Conservation (phyloP, 2,113 vertebrate species). For the Chelonoidis abingdonii region DNA sequence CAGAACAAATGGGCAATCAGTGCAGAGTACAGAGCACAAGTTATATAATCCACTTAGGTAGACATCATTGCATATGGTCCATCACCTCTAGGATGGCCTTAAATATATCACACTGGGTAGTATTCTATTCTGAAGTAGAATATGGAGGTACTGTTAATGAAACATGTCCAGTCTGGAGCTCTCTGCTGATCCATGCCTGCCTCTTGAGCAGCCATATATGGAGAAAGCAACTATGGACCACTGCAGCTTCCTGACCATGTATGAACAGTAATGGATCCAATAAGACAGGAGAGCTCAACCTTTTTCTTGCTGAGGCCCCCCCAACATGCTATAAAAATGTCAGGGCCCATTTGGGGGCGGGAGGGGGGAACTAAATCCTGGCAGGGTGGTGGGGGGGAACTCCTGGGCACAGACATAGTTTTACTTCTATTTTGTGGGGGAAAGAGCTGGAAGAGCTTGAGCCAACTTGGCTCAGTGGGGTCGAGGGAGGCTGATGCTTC, state of each 20-base stretch:
- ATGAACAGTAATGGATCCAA: neutral
- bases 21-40: neutral
- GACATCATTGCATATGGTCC: neutral
- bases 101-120: no score
- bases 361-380: no score
- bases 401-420: no score
- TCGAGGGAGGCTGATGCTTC: no score
- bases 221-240: neutral
- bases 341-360: no score
- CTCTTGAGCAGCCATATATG: neutral
- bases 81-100: neutral
- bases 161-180: neutral
- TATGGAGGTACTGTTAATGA: neutral
- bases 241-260: neutral
- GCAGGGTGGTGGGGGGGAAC: no score
- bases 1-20: neutral
- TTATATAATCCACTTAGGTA: neutral
- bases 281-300: neutral
- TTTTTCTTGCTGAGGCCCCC: no score
- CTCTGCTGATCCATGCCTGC: neutral
- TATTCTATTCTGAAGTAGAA: neutral
- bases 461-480: no score
- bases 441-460: no score
- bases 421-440: no score
- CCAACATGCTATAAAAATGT: no score